Base-by-base conservation (phyloP, 2,113 vertebrate genomes). In the Aphyosemion australe region DNA sequence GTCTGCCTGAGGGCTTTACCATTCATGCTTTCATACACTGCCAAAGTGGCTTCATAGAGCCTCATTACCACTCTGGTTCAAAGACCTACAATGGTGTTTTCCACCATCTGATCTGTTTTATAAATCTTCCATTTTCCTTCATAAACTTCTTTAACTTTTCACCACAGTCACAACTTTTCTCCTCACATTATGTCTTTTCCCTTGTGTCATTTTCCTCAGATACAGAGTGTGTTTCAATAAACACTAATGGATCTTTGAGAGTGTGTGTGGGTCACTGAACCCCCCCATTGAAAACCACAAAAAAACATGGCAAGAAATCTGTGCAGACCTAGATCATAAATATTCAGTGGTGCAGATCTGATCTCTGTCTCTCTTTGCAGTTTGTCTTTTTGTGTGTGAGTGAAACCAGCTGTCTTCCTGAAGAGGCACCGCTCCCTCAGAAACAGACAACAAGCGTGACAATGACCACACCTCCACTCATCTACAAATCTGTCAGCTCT, bases 11-110 rank as follows among this genome's bases (percentile, higher is more conserved):
- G 74, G 68, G 74, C 69, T 79, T 87, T 77, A 79, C 75, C 80
- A 78, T 78, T 88, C 54, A 2, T 46, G 60, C 87, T 90, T 90
- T 90, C 83, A 88, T 89, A 90, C 86, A 77, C 77, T 87, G 89
- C 90, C 90, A 90, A 87, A 86, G 78, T 65, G 53, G 73, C 81
- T 83, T 89, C 88, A 84, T 85, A 84, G 84, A 85, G 83, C 84
- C 86, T 89, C 86, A 88, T 89, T 89, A 89, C 86, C 87, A 79
- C 84, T 74, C 41, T 48, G 80, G 83, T 87, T 90, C 73, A 90
- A 89, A 90, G 83, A 77, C 76, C 74, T 64, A 87, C 80, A 78
- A 85, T 72, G 19, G 63, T 32, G 64, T 87, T 88, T 82, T 84
- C 70, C 83, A 79, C 79, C 74, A 77, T 65, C 52, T 61, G 70